Conservation (phyloP, 2,113 vertebrate genomes). For the Esox niger region DNA sequence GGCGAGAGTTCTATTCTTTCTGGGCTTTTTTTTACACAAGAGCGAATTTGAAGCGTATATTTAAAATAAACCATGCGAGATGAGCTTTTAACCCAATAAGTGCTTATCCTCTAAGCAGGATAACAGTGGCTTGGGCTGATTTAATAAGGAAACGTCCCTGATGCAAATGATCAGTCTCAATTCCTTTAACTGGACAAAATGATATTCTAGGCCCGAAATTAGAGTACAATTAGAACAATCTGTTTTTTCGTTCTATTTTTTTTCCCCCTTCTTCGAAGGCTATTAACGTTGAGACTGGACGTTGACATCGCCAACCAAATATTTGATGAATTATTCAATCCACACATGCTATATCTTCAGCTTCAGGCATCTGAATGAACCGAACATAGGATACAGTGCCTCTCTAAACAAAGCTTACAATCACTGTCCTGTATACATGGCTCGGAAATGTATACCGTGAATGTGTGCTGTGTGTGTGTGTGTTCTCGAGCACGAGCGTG, state of each 20-base stretch:
- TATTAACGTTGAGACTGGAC: constrained; percentile 63
- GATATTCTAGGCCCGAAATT: constrained; percentile 80
- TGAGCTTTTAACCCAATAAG: constrained; percentile 85
- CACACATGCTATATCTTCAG: constrained; percentile 37
- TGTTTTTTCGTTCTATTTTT: constrained; percentile 38
- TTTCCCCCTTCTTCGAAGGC: constrained; percentile 52
- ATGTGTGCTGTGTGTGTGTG: constrained; percentile 53
- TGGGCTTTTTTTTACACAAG: constrained; percentile 71
- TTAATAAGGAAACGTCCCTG: constrained; percentile 83
- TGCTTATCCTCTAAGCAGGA: constrained; percentile 74
- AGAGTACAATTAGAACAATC: constrained; percentile 77
- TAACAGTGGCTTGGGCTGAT: constrained; percentile 78
- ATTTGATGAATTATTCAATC: neutral
- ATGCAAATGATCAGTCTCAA: constrained; percentile 83
- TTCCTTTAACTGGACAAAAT: constrained; percentile 83
- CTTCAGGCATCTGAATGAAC: constrained; percentile 46
- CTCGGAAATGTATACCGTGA: constrained; percentile 21
- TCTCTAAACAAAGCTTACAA: neutral
- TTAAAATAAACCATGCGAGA: constrained; percentile 78
- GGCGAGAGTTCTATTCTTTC: no score
- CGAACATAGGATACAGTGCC: neutral
- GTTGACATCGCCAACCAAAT: constrained; percentile 13
- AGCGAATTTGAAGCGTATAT: constrained; percentile 75
- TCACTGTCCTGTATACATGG: constrained; percentile 32
- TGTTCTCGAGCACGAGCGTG: constrained; percentile 51